Base-by-base conservation (phyloP, 2,888 invertebrate genomes). In the Hirtodrosophila trivittata region DNA sequence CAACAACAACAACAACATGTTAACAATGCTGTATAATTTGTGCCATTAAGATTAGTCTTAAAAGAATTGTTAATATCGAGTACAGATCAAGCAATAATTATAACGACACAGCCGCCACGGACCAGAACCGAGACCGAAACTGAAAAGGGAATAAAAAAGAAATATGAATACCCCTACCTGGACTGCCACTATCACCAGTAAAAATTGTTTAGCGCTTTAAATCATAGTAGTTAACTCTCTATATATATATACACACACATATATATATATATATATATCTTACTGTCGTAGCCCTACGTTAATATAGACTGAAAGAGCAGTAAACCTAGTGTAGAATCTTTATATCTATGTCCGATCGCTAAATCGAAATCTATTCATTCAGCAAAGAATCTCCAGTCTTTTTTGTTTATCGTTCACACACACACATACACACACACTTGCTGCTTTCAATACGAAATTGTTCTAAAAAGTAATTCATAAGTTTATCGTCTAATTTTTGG, bases 11-110 rank as follows among this genome's bases (percentile, higher is more conserved):
- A 39, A 35, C 28, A 54, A 18, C 14, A 52, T 9, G 13, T 28
- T 54, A 62, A 47, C 54, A 67, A 74, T 66, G 82, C 82, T 82
- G 82, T 82, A 82, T 78, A 84, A 82, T 82, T 82, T 84, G 82
- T 82, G 82, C 82, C 85, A 82, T 82, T 82, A 82, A 41, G 49
- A 76, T 72, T 81, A 83, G 81, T 80, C 63, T 70, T 55, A 49
- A 77, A 75, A 38, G 45, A 57, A 45, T 42, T 26, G 54, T 21
- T 21, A 21, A 21, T 21, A 21, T 21, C 60, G 47, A 72, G 71
- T 67, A 82, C 71, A 76, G 76, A 58, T 76, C 58, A 78, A 80
- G 78, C 82, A 82, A 82, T 78, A 82, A 78, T 59, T 63, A 37
- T 51, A 67, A 78, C 78, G 76, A 76, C 76, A 21, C 18, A 21